These are phyloP conservation scores for Blomia tropicalis DNA, from an alignment of 2,888 invertebrate genomes.

Conservation along the genomic window DNA sequence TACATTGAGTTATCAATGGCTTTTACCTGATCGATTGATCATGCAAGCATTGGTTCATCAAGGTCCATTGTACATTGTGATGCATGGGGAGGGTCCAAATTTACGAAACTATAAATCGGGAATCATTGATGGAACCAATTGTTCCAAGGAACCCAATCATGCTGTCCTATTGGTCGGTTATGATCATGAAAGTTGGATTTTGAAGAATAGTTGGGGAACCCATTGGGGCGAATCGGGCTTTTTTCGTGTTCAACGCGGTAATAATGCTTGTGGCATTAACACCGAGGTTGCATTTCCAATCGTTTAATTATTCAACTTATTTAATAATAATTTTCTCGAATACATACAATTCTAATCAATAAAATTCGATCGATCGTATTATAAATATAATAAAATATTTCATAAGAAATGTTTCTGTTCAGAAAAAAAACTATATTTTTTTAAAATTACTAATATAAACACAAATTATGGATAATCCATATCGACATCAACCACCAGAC, in stretches of 20 bases:
- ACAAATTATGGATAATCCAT: no score
- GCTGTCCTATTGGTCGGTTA: neutral
- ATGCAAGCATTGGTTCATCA: neutral
- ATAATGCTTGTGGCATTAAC: neutral
- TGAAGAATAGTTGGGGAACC: neutral
- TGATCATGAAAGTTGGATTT: neutral
- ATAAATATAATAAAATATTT: no score
- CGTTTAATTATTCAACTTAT: no score
- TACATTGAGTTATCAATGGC: no score
- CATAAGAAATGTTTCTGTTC: no score
- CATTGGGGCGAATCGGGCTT: neutral
- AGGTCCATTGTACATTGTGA: neutral
- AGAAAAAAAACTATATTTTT: no score
- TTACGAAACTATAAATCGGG: neutral
- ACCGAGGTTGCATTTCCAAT: neutral
- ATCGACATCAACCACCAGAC: no score
- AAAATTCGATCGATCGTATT: no score
- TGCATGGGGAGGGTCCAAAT: neutral
- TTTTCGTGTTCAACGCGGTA: neutral
- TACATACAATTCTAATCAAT: no score
- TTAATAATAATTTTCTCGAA: no score
- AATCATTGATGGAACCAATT: neutral
- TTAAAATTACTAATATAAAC: no score
- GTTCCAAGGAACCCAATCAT: neutral
- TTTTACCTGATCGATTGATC: neutral